Evolutionary conservation across 2,797 vertebrate species (phyloP).

Genomic region (Cichlasoma orientale): DNA sequence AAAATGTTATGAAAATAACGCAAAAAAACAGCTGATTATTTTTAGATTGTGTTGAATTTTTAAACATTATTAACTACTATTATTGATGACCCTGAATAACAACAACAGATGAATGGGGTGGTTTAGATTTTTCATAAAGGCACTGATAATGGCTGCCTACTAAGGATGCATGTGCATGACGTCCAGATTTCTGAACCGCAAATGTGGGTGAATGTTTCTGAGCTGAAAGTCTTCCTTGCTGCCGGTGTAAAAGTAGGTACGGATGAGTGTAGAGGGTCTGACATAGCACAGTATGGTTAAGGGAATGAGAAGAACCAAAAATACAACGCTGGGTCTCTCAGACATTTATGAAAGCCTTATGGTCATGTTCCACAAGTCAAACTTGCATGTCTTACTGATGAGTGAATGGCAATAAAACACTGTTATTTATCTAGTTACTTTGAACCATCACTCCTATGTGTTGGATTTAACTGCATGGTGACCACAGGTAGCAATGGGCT

Average conservation of each 20-base stretch:
- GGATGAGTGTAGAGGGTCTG: slow-evolving; percentile 42
- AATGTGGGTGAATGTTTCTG: slow-evolving; percentile 34
- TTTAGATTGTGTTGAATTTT: neutral
- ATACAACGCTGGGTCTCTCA: slow-evolving; percentile 62
- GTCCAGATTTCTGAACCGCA: neutral
- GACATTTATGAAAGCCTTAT: slow-evolving; percentile 58
- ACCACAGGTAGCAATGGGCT: slow-evolving; percentile 70
- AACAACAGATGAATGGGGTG: neutral
- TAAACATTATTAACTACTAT: neutral
- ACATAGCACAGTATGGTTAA: slow-evolving; percentile 51
- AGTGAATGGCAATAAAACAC: slow-evolving; percentile 28
- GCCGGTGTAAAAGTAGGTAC: slow-evolving; percentile 64
- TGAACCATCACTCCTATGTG: slow-evolving; percentile 41
- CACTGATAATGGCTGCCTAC: neutral
- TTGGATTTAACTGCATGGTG: slow-evolving; percentile 40
- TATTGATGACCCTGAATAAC: neutral
- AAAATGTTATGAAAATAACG: neutral
- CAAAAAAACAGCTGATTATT: neutral
- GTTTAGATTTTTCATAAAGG: neutral
- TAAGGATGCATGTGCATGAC: neutral
- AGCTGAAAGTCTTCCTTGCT: slow-evolving; percentile 86
- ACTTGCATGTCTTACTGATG: slow-evolving; percentile 28
- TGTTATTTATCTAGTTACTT: slow-evolving; percentile 8
- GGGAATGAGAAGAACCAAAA: slow-evolving; percentile 34
- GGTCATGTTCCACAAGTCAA: slow-evolving; percentile 19